These are phyloP conservation scores for Caenorhabditis becei DNA, from an alignment of 2,888 invertebrate species.

Conservation along the genomic window DNA sequence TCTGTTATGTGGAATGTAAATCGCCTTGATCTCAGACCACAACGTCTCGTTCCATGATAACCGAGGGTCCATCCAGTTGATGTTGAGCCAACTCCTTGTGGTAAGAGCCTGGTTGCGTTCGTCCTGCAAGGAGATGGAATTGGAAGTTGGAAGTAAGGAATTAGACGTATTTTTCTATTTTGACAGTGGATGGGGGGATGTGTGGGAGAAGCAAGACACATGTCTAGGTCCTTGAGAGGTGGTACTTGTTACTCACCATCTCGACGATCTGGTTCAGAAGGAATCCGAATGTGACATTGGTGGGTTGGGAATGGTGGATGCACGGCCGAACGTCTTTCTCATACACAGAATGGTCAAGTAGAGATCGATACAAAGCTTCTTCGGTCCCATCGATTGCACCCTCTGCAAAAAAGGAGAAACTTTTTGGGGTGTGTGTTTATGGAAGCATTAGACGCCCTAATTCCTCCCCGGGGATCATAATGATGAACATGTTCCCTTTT, in stretches of 20 bases:
- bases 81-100: slow-evolving; percentile 81
- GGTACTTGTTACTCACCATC: slow-evolving; percentile 85
- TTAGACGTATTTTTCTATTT: no score
- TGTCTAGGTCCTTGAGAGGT: no score
- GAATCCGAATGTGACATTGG: slow-evolving; percentile 89
- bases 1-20: slow-evolving; percentile 80
- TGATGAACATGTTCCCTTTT: slow-evolving; percentile 53
- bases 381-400: slow-evolving; percentile 77
- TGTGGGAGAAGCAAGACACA: background rate
- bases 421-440: slow-evolving; percentile 19
- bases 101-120: slow-evolving; percentile 81
- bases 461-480: slow-evolving; percentile 51
- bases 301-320: slow-evolving; percentile 88
- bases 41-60: slow-evolving; percentile 65
- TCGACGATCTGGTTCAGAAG: slow-evolving; percentile 91
- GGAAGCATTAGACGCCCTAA: slow-evolving; percentile 38
- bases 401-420: slow-evolving; percentile 60
- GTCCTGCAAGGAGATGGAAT: slow-evolving; percentile 75
- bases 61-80: slow-evolving; percentile 80
- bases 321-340: slow-evolving; percentile 88
- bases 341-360: slow-evolving; percentile 83
- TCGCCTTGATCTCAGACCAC: slow-evolving; percentile 80
- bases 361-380: slow-evolving; percentile 76
- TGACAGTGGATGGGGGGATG: background rate
- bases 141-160: no score